Evolutionary conservation across 2,888 invertebrate genomes (phyloP).

Genomic region (Eledona agricola): DNA sequence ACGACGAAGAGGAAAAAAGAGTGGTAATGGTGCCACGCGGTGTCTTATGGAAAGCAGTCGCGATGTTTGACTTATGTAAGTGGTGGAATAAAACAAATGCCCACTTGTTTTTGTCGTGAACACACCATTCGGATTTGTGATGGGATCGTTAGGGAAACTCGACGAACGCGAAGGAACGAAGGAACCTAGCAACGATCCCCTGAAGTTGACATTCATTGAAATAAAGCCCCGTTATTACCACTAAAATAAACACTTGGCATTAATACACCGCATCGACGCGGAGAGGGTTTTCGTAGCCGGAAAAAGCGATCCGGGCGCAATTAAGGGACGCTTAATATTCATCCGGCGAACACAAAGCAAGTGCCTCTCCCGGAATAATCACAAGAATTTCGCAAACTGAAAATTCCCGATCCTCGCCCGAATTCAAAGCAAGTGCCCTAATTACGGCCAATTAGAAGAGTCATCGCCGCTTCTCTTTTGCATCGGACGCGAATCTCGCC

Average conservation of each 20-base stretch:
- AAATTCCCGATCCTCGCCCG: conserved; percentile 1
- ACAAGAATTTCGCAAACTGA: too few relatives aligned
- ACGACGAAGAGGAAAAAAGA: conserved; percentile 5
- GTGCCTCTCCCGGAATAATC: too few relatives aligned
- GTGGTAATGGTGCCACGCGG: conserved; percentile 10
- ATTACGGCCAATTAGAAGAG: conserved; percentile 9
- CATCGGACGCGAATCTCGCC: conserved; percentile 5
- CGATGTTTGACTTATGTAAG: conserved; percentile 35
- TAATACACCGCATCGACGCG: conserved; percentile 37
- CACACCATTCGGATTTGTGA: conserved; percentile 57
- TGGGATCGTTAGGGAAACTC: conserved; percentile 47
- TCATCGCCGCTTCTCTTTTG: conserved; percentile 5
- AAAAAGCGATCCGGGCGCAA: conserved; percentile 17
- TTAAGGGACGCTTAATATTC: conserved; percentile 22
- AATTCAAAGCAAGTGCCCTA: conserved; percentile 6
- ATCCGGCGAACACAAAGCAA: conserved; percentile 21
- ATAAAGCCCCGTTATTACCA: conserved; percentile 59
- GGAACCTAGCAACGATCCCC: conserved; percentile 54
- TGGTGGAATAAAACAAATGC: conserved; percentile 42
- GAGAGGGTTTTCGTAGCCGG: conserved; percentile 21
- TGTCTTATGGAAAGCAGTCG: conserved; percentile 26
- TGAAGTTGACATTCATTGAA: conserved; percentile 62
- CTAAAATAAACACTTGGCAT: conserved; percentile 58
- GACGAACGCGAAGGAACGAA: conserved; percentile 50
- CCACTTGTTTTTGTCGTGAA: conserved; percentile 58